Evolutionary conservation across 2,888 invertebrate genomes (phyloP).

Genomic region (Ceramica pisi): DNA sequence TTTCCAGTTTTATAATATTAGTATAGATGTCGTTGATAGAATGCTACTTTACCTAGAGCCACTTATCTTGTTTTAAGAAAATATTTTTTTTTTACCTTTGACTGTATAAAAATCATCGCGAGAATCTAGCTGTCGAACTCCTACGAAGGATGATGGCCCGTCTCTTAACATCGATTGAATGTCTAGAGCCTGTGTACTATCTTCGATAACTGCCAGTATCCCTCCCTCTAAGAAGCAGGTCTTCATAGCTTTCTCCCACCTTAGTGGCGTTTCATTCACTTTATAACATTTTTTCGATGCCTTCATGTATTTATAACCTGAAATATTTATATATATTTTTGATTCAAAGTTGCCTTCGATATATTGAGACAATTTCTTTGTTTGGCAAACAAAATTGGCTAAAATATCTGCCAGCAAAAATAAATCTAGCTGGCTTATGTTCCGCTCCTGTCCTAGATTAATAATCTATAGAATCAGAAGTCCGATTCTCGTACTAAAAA

Average conservation of each 20-base stretch:
- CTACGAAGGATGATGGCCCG: conserved; percentile 53
- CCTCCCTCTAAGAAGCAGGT: conserved; percentile 70
- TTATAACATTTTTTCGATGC: conserved; percentile 68
- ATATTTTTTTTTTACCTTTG: conserved; percentile 62
- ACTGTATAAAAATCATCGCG: conserved; percentile 64
- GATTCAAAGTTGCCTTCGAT: too few relatives aligned
- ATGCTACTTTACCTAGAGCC: too few relatives aligned
- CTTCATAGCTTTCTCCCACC: conserved; percentile 67
- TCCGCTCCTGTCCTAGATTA: too few relatives aligned
- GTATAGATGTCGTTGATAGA: too few relatives aligned
- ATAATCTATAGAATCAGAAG: too few relatives aligned
- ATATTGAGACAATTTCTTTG: too few relatives aligned
- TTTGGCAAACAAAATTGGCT: too few relatives aligned
- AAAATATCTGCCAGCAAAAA: too few relatives aligned
- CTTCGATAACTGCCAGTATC: conserved; percentile 54
- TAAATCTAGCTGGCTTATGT: too few relatives aligned
- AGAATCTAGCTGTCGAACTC: conserved; percentile 59
- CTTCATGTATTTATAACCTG: conserved; percentile 64
- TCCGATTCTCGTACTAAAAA: too few relatives aligned
- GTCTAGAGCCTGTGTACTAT: conserved; percentile 24
- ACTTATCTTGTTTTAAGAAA: too few relatives aligned
- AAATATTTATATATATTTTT: conserved; percentile 30
- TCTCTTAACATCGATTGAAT: not conserved
- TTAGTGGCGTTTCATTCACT: conserved; percentile 56
- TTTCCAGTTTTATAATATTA: too few relatives aligned